phyloP scores from a whole-genome alignment of 1,140 invertebrate species.

The Varroa destructor region DNA sequence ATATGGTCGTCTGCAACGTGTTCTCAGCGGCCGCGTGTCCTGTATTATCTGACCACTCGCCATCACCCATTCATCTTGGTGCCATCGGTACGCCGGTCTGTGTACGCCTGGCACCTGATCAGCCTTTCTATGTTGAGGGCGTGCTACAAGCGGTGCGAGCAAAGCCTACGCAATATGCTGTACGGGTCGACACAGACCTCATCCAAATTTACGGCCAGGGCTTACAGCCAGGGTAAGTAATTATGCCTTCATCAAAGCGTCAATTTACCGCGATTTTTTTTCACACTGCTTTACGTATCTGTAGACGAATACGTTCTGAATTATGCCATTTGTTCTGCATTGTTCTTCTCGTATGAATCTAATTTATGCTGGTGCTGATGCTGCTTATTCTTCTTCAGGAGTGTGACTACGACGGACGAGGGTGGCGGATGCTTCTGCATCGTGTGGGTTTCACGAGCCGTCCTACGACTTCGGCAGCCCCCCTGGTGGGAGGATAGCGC shows the following conservation, averaged over 20 bases:
- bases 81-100: conserved; percentile 49
- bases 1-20: conserved; percentile 24
- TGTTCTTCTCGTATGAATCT: no score
- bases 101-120: conserved; percentile 46
- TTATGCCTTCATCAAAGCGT: no score
- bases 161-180: conserved; percentile 60
- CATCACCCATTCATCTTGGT: conserved; percentile 59
- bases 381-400: conserved; percentile 7
- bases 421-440: conserved; percentile 10
- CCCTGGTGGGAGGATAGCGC: conserved; percentile 26
- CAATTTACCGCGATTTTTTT: not conserved
- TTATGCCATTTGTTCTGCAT: no score
- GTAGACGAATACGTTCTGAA: not conserved
- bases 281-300: not conserved
- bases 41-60: conserved; percentile 81
- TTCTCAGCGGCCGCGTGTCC: conserved; percentile 21
- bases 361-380: no score
- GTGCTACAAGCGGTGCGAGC: conserved; percentile 55
- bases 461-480: conserved; percentile 26
- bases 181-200: conserved; percentile 47
- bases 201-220: not conserved
- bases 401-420: conserved; percentile 25
- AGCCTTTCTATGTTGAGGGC: conserved; percentile 66
- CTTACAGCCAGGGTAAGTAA: conserved; percentile 15
- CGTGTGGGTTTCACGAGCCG: conserved; percentile 26